Conservation (phyloP, 2,797 vertebrate species). For the Gobio occitaniae region DNA sequence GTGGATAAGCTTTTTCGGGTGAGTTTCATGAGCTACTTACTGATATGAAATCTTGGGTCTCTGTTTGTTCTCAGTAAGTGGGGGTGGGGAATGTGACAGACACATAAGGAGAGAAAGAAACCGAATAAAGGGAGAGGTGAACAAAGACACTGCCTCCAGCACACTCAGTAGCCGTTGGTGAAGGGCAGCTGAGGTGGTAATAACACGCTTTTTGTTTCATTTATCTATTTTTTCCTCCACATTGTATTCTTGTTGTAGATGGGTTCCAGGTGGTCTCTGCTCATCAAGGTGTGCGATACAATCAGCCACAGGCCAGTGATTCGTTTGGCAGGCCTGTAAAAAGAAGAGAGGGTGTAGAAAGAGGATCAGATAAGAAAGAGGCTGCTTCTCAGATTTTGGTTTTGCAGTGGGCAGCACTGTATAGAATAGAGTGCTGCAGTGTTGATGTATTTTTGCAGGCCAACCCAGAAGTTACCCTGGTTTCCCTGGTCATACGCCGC, state of each 20-base stretch:
- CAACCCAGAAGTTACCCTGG: conserved; percentile 1
- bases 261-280: conserved; percentile 42
- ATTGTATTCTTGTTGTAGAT: conserved; percentile 37
- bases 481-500: neutral
- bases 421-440: neutral
- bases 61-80: conserved; percentile 31
- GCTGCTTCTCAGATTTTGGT: conserved; percentile 1
- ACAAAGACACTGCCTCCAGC: conserved; percentile 58
- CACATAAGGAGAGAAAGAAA: conserved; percentile 30
- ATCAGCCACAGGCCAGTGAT: conserved; percentile 54
- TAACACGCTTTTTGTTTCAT: conserved; percentile 51
- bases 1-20: conserved; percentile 27
- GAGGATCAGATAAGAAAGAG: conserved; percentile 3
- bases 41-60: conserved; percentile 41
- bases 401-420: neutral
- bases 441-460: neutral
- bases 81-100: conserved; percentile 38
- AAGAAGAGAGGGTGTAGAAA: conserved; percentile 20
- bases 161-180: conserved; percentile 34
- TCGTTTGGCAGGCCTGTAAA: conserved; percentile 37
- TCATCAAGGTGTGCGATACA: conserved; percentile 46
- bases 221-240: conserved; percentile 15
- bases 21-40: conserved; percentile 34
- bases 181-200: conserved; percentile 47
- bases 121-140: conserved; percentile 41